Percentiles rank a stretch among this genome's conserved stretches.
phyloP scores from a whole-genome alignment of 1,140 invertebrate genomes.

The Dinothrombium tinctorium region DNA sequence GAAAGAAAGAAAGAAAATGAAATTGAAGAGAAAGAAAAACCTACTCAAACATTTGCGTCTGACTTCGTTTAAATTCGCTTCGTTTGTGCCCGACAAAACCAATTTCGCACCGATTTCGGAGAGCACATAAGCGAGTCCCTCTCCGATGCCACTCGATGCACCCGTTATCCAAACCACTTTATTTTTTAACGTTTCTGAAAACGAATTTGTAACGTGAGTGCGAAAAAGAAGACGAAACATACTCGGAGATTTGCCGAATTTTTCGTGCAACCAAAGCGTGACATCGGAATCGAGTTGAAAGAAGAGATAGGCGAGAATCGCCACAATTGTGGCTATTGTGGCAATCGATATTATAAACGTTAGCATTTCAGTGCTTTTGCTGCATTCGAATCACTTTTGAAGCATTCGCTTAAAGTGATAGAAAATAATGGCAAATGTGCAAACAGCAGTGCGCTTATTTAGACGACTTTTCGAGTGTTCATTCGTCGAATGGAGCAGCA shows the following conservation, averaged over 20 bases:
- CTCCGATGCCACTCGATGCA: constrained; percentile 42
- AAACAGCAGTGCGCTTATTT: too few relatives aligned
- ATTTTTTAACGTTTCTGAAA: constrained; percentile 3
- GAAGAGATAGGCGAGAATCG: too few relatives aligned
- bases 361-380: too few relatives aligned
- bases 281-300: background rate
- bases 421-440: too few relatives aligned
- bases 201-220: background rate
- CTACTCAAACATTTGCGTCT: constrained; percentile 36
- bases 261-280: background rate
- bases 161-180: constrained; percentile 74
- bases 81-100: constrained; percentile 45
- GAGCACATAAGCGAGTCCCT: constrained; percentile 41
- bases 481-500: too few relatives aligned
- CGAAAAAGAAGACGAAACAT: background rate
- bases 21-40: too few relatives aligned
- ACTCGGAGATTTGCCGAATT: background rate
- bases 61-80: constrained; percentile 43
- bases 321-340: too few relatives aligned
- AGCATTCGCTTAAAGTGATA: too few relatives aligned
- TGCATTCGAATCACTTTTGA: too few relatives aligned
- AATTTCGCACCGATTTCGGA: constrained; percentile 42
- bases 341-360: too few relatives aligned
- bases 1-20: too few relatives aligned
- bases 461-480: too few relatives aligned